These are phyloP conservation scores for Leucoraja ocellata DNA, from an alignment of 2,797 vertebrate genomes.

Conservation along the genomic window DNA sequence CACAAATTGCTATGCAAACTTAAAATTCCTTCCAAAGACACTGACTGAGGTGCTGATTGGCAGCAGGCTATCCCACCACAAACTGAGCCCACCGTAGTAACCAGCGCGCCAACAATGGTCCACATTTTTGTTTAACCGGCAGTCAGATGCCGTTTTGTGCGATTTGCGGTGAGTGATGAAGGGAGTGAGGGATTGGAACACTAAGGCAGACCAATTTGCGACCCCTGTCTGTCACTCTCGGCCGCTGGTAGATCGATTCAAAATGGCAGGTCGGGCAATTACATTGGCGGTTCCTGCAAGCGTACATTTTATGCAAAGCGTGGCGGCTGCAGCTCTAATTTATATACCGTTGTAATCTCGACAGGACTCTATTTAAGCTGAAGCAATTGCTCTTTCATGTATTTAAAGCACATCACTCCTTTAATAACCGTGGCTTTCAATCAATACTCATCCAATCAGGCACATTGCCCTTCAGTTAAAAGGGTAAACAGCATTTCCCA, in stretches of 20 bases:
- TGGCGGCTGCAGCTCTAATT: neutral
- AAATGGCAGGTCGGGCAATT: conserved; percentile 18
- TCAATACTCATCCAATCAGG: conserved; percentile 29
- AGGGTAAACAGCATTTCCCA: conserved; percentile 11
- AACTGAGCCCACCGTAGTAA: neutral
- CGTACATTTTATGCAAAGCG: conserved; percentile 1
- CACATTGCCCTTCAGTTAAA: neutral
- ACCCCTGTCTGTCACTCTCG: neutral
- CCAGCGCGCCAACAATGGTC: neutral
- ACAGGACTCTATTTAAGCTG: conserved; percentile 16
- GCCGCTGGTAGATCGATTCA: neutral
- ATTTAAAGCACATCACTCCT: conserved; percentile 10
- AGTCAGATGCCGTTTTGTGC: neutral
- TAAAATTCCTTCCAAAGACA: neutral
- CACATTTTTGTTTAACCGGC: neutral
- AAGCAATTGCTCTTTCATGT: conserved; percentile 23
- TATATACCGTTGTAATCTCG: neutral
- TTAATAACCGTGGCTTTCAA: neutral
- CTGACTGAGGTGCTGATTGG: neutral
- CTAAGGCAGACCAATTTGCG: too few species aligned
- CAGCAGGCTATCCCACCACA: neutral
- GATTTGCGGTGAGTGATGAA: neutral
- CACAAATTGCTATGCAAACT: neutral
- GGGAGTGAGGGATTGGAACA: neutral
- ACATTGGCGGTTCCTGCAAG: neutral